Evolutionary conservation across 2,113 vertebrate species (phyloP), one percentile per base, ranked within the genome.

Genomic region (Taurulus bubalis): DNA sequence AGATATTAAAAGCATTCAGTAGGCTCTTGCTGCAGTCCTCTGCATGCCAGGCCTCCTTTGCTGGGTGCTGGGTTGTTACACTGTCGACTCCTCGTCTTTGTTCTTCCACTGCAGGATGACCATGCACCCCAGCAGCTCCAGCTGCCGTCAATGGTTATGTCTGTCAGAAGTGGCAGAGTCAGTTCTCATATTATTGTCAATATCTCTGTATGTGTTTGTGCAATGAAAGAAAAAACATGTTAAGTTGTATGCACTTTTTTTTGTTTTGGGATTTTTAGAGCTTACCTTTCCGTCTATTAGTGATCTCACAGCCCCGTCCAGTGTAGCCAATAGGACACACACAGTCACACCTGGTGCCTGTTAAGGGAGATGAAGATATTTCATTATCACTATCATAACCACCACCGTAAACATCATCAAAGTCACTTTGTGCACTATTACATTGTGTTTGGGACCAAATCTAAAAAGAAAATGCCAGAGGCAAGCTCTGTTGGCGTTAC

Each of bases 71-170:
- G 98, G 84, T 97, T 97, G 91, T 93, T 94, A 83, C 98, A 99
- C 83, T 94, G 92, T 6, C 97, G 94, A 32, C 87, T 96, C 58
- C 97, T 95, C 0, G 79, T 94, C 85, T 84, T 96, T 3, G 75
- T 92, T 26, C 88, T 81, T 51, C 90, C 90, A 1, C 90, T 94
- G 82, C 96, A 97, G 0, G 93, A 42, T 1, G 97, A 96, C 97
- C 97, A 99, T 6, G 85, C 76, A 15, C 96, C 94, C 98, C 97
- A 99, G 90, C 98, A 99, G 56, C 90, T 97, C 98, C 97, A 98
- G 64, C 77, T 95, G 53, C 97, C 97, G 32, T 95, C 94, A 14
- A 96, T 70, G 51, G 86, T 85, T 66, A 94, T 53, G 66, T 82
- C 98, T 99, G 85, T 45, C 70, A 71, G 40, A 62, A 72, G 26